Percentiles rank a stretch among this genome's conserved stretches.
Evolutionary conservation across 2,113 vertebrate genomes (phyloP).

Genomic region (Oryzias melastigma): DNA sequence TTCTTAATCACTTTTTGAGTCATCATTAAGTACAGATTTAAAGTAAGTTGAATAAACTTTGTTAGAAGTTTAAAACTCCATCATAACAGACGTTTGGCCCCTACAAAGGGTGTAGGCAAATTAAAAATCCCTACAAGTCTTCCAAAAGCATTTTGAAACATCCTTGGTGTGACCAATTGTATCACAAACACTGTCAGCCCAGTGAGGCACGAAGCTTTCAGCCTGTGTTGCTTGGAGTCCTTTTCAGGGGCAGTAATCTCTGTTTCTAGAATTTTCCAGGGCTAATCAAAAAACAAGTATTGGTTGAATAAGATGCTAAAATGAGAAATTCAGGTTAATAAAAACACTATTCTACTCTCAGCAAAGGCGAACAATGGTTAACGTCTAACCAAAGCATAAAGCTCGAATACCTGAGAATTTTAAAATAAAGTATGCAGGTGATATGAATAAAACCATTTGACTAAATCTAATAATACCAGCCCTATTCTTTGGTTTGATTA

Average conservation of each 20-base stretch:
- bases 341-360: conserved; percentile 11
- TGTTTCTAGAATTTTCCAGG: conserved; percentile 48
- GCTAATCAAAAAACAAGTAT: conserved; percentile 24
- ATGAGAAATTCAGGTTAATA: conserved; percentile 5
- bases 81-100: too few relatives aligned
- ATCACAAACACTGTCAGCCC: too few relatives aligned
- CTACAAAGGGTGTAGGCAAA: too few relatives aligned
- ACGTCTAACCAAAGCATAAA: conserved; percentile 23
- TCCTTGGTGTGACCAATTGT: too few relatives aligned
- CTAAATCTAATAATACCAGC: conserved; percentile 41
- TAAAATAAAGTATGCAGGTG: conserved; percentile 31
- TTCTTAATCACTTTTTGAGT: too few relatives aligned
- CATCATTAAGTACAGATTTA: too few relatives aligned
- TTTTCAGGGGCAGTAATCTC: conserved; percentile 57
- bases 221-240: conserved; percentile 14
- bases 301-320: conserved; percentile 5
- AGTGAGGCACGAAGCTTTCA: background rate
- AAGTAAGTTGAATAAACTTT: too few relatives aligned
- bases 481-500: conserved; percentile 75
- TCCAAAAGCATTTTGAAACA: too few relatives aligned
- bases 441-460: conserved; percentile 20
- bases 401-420: conserved; percentile 64
- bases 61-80: too few relatives aligned
- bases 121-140: too few relatives aligned
- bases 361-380: conserved; percentile 24